phyloP scores from a whole-genome alignment of 2,888 invertebrate species.

The Punctoribates punctum region DNA sequence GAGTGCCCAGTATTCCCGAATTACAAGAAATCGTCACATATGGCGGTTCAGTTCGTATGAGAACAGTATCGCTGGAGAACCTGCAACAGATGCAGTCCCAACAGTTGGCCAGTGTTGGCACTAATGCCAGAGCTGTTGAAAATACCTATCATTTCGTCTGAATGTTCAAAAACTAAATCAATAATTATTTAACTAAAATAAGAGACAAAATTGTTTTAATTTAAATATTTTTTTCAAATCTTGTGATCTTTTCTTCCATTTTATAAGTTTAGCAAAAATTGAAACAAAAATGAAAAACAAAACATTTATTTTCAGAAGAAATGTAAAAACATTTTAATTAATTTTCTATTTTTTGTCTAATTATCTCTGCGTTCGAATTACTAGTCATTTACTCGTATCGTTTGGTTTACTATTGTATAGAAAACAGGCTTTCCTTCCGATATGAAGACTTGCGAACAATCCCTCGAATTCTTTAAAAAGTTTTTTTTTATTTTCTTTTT shows the following conservation, averaged over 20 bases:
- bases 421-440: background rate
- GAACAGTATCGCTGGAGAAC: constrained; percentile 72
- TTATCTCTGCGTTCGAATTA: background rate
- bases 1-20: constrained; percentile 55
- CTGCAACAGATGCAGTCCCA: constrained; percentile 56
- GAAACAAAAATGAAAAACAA: background rate
- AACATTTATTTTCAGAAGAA: constrained; percentile 2
- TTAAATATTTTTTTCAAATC: background rate
- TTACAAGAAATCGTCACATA: constrained; percentile 65
- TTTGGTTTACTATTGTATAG: background rate
- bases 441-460: background rate
- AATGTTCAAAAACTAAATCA: constrained; percentile 46
- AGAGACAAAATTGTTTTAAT: background rate
- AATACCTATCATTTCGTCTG: constrained; percentile 76
- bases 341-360: background rate
- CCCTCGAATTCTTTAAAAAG: background rate
- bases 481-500: background rate
- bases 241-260: constrained; percentile 26
- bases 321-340: background rate
- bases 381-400: background rate
- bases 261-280: background rate
- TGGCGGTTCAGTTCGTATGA: constrained; percentile 75
- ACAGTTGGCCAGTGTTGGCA: constrained; percentile 54
- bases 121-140: constrained; percentile 64
- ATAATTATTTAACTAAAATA: background rate